phyloP scores from a whole-genome alignment of 2,888 invertebrate species.

The Gonocerus acuteangulatus region DNA sequence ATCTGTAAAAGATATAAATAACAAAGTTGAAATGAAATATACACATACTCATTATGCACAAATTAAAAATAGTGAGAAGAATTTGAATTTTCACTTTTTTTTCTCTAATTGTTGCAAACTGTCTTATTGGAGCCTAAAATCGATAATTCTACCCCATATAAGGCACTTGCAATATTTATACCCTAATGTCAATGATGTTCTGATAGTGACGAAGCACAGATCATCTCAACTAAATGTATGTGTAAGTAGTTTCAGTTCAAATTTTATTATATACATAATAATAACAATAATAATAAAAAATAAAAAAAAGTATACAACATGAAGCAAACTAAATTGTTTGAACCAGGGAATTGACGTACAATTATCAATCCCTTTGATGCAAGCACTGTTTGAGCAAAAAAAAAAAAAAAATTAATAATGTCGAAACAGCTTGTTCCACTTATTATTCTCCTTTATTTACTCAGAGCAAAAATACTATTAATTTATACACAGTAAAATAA shows the following conservation, averaged over 20 bases:
- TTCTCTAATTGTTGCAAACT: slow-evolving; percentile 29
- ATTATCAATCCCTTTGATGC: slow-evolving; percentile 5
- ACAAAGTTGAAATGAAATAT: slow-evolving; percentile 18
- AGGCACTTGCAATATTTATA: slow-evolving; percentile 35
- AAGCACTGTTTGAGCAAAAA: slow-evolving; percentile 26
- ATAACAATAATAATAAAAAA: slow-evolving; percentile 10
- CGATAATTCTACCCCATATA: slow-evolving; percentile 34
- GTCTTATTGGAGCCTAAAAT: slow-evolving; percentile 35
- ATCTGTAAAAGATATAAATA: slow-evolving; percentile 14
- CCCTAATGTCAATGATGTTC: slow-evolving; percentile 4
- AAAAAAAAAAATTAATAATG: slow-evolving; percentile 30
- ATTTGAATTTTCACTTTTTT: slow-evolving; percentile 13
- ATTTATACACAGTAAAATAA: slow-evolving; percentile 29
- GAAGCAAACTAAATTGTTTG: slow-evolving; percentile 1
- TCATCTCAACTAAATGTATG: slow-evolving; percentile 18
- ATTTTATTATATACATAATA: slow-evolving; percentile 24
- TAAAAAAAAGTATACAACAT: slow-evolving; percentile 14
- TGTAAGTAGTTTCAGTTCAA: slow-evolving; percentile 23
- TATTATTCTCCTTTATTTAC: slow-evolving; percentile 24
- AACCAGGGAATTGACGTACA: neutral
- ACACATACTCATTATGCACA: slow-evolving; percentile 15
- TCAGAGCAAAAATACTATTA: slow-evolving; percentile 31
- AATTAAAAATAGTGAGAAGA: slow-evolving; percentile 14
- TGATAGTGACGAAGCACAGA: slow-evolving; percentile 14
- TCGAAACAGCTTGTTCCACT: slow-evolving; percentile 24